phyloP scores from a whole-genome alignment of 2,113 vertebrate species.

The Miniopterus natalensis region DNA sequence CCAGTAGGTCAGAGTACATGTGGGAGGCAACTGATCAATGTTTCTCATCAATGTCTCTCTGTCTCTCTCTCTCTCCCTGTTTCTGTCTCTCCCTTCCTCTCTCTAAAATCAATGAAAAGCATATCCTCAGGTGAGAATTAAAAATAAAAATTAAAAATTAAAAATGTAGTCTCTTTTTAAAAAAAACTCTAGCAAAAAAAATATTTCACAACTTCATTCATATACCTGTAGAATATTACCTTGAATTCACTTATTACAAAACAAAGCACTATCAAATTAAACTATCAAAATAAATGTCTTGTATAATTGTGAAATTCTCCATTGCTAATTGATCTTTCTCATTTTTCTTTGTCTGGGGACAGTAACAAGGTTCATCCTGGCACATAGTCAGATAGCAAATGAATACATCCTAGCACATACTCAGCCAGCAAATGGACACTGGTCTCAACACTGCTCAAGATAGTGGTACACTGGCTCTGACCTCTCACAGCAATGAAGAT shows the following conservation, averaged over 20 bases:
- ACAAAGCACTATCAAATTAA: constrained; percentile 19
- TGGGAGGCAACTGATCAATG: neutral
- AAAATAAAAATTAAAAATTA: neutral
- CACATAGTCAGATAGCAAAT: neutral
- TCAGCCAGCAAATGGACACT: neutral
- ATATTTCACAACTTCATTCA: neutral
- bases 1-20: neutral
- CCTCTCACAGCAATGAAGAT: neutral
- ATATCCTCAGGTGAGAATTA: too few relatives aligned
- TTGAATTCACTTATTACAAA: constrained; percentile 2
- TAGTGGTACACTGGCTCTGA: neutral
- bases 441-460: neutral
- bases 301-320: neutral
- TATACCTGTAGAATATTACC: neutral
- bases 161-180: neutral
- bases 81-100: neutral
- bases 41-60: neutral
- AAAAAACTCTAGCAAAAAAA: constrained; percentile 40
- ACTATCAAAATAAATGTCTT: constrained; percentile 44
- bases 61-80: too few relatives aligned
- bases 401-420: neutral
- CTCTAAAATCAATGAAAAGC: neutral
- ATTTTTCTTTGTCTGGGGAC: neutral
- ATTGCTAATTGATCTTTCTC: neutral
- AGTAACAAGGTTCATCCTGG: neutral